A percentile compares a stretch with the other conserved stretches of the same genome.
Evolutionary conservation across 2,113 vertebrate species (phyloP).

Genomic region (Cyprichromis sp.): DNA sequence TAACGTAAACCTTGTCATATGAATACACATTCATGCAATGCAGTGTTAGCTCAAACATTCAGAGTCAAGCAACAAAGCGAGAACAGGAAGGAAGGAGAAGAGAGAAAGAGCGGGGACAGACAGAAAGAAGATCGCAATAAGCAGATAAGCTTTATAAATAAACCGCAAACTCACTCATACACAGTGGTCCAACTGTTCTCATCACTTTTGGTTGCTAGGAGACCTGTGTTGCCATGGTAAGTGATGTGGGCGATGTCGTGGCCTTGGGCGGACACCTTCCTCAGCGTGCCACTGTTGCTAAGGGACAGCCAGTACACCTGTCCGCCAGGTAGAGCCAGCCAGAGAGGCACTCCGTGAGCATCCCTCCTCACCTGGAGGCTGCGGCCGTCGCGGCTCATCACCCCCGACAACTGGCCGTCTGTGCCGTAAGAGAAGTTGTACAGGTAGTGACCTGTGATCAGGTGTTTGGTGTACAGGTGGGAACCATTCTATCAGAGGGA

Average conservation of each 20-base stretch:
- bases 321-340: slow-evolving; percentile 86
- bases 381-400: slow-evolving; percentile 78
- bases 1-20: neutral
- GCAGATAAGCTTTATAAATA: neutral
- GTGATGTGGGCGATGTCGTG: slow-evolving; percentile 93
- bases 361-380: slow-evolving; percentile 86
- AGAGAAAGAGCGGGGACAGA: neutral
- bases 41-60: neutral
- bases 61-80: neutral
- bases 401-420: slow-evolving; percentile 77
- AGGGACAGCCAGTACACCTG: slow-evolving; percentile 94
- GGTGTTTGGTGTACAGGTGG: slow-evolving; percentile 89
- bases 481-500: slow-evolving; percentile 77
- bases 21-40: neutral
- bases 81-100: neutral
- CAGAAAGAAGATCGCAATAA: neutral
- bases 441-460: slow-evolving; percentile 89
- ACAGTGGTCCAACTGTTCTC: slow-evolving; percentile 97
- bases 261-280: slow-evolving; percentile 90
- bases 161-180: slow-evolving; percentile 82
- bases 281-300: slow-evolving; percentile 85
- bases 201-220: slow-evolving; percentile 92
- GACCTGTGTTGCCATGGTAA: slow-evolving; percentile 89
- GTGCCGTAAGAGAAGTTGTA: slow-evolving; percentile 89
- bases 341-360: slow-evolving; percentile 83